Evolutionary conservation across 2,797 vertebrate species (phyloP).

Genomic region (Sitta carolinensis): DNA sequence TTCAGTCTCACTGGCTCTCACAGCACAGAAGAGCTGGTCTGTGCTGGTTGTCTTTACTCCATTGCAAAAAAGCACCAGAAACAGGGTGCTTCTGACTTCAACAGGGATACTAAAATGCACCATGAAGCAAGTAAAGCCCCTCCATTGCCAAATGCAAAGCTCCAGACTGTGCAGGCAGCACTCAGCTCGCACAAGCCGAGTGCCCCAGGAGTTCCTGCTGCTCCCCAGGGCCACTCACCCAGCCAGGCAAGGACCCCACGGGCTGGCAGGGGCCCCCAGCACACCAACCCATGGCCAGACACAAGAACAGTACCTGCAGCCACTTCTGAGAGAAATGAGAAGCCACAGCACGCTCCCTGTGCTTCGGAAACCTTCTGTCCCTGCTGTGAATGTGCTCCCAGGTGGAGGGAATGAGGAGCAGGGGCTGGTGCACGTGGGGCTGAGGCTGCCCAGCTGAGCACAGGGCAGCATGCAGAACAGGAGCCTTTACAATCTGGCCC

Average conservation of each 20-base stretch:
- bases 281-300: not conserved
- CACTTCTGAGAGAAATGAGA: not conserved
- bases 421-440: not conserved
- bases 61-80: not conserved
- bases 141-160: not conserved
- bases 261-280: not conserved
- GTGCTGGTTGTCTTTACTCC: not conserved
- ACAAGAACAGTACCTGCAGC: not conserved
- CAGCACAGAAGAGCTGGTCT: not conserved
- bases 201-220: fast-evolving
- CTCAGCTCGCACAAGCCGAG: not conserved
- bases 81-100: not conserved
- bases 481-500: not conserved
- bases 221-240: fast-evolving
- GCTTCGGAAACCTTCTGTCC: not conserved
- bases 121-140: not conserved
- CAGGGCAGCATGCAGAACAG: fast-evolving
- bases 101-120: not conserved
- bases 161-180: fast-evolving
- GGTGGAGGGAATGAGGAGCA: not conserved
- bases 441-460: not conserved
- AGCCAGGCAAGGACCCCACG: fast-evolving
- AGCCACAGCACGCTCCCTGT: fast-evolving
- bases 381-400: not conserved
- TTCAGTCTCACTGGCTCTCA: not conserved